Evolutionary conservation across 2,888 invertebrate genomes (phyloP).

Genomic region (Torymus auratus): DNA sequence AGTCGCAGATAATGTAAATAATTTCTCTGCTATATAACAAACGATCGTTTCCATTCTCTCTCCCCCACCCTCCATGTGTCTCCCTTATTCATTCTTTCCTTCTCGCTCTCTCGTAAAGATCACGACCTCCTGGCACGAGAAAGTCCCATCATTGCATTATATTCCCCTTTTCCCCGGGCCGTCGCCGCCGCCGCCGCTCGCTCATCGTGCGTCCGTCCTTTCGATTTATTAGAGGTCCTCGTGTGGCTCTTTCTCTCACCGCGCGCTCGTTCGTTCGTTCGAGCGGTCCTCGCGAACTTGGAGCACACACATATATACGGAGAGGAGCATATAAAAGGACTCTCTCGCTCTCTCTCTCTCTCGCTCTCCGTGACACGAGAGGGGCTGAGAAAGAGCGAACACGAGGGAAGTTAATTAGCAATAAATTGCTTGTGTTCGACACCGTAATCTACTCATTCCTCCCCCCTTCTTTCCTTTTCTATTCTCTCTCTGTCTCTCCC

Average conservation of each 20-base stretch:
- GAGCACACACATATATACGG: neutral
- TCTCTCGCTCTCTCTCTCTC: conserved; percentile 38
- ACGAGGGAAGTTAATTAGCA: conserved; percentile 61
- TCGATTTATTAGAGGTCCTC: conserved; percentile 61
- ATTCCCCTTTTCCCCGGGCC: conserved; percentile 60
- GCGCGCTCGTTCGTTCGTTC: conserved; percentile 18
- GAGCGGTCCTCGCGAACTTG: conserved; percentile 35
- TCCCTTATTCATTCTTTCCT: conserved; percentile 6
- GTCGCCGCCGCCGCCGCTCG: conserved; percentile 36
- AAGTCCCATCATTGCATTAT: conserved; percentile 63
- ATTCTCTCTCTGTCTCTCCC: conserved; percentile 50
- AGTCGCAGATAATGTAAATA: conserved; percentile 7
- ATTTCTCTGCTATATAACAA: conserved; percentile 22
- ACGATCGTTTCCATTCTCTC: conserved; percentile 25
- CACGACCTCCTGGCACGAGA: conserved; percentile 67
- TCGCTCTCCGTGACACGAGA: conserved; percentile 56
- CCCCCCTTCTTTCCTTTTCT: conserved; percentile 39
- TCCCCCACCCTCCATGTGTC: neutral
- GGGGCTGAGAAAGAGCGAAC: conserved; percentile 51
- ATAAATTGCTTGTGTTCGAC: conserved; percentile 61
- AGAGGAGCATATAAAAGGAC: conserved; percentile 52
- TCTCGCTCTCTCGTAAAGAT: conserved; percentile 60
- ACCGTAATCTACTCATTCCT: conserved; percentile 60
- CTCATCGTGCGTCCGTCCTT: conserved; percentile 57
- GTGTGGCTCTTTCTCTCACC: conserved; percentile 56